Evolutionary conservation across 2,113 vertebrate genomes (phyloP).

Genomic region (Ochotona princeps): DNA sequence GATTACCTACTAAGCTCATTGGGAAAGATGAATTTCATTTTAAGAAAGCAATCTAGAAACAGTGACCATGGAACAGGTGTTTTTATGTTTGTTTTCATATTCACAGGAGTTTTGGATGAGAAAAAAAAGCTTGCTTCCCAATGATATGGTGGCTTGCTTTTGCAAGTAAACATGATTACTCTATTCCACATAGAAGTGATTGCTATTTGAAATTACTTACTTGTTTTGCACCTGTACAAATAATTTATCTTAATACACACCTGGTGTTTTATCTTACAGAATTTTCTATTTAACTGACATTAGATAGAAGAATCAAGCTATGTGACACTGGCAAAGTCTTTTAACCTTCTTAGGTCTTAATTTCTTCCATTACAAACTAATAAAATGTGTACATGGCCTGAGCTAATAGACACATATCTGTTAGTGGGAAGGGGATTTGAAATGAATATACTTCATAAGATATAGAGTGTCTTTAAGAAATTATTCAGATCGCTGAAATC

Average conservation of each 20-base stretch:
- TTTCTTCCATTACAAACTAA: constrained; percentile 20
- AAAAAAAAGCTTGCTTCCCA: constrained; percentile 1
- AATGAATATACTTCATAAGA: not conserved
- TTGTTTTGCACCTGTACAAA: not conserved
- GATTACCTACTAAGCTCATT: constrained; percentile 38
- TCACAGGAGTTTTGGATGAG: not conserved
- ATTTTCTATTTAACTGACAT: not conserved
- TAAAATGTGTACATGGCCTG: not conserved
- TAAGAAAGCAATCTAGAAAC: constrained; percentile 32
- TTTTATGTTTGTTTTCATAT: constrained; percentile 39
- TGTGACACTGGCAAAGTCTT: not conserved
- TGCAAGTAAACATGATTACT: constrained; percentile 12
- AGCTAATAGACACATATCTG: not conserved
- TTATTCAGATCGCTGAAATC: not conserved
- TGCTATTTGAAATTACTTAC: not conserved
- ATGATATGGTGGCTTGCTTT: not conserved
- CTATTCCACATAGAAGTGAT: not conserved
- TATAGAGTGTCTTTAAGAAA: not conserved
- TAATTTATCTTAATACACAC: constrained; percentile 32
- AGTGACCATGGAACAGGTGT: constrained; percentile 27
- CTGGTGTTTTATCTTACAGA: not conserved
- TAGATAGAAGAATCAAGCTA: not conserved
- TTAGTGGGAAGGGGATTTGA: not conserved
- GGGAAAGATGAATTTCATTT: constrained; percentile 49
- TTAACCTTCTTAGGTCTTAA: not conserved